Conservation (phyloP, 1,140 invertebrate genomes). For the Drosophila sp. region DNA sequence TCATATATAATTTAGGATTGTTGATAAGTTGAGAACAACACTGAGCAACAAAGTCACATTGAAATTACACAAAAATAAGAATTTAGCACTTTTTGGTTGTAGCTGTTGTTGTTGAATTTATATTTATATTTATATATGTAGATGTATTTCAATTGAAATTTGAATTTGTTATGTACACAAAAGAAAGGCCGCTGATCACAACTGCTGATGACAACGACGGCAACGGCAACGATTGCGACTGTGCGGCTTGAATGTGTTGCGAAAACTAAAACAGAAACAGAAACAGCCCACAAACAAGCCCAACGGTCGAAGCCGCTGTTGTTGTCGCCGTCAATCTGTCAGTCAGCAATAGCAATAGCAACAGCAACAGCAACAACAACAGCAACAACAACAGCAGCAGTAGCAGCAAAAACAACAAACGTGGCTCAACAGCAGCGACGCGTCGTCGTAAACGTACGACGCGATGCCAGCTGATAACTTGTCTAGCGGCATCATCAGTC, state of each 20-base stretch:
- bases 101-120: constrained; percentile 1
- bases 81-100: constrained; percentile 35
- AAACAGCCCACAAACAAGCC: constrained; percentile 43
- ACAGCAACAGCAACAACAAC: constrained; percentile 18
- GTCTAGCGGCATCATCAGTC: constrained; percentile 12
- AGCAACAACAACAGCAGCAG: constrained; percentile 21
- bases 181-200: constrained; percentile 22
- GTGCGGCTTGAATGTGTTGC: constrained; percentile 74
- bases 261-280: constrained; percentile 75
- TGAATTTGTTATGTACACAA: constrained; percentile 33
- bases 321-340: constrained; percentile 36
- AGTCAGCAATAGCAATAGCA: constrained; percentile 18
- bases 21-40: constrained; percentile 11
- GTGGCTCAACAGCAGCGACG: constrained; percentile 27
- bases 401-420: constrained; percentile 33
- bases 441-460: neutral
- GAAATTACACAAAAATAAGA: constrained; percentile 14
- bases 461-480: constrained; percentile 44
- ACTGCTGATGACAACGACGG: constrained; percentile 1
- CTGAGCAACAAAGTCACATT: constrained; percentile 65
- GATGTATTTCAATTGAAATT: constrained; percentile 21
- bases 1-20: constrained; percentile 9
- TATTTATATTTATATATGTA: constrained; percentile 4
- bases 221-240: constrained; percentile 52
- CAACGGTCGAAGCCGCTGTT: constrained; percentile 47